Evolutionary conservation across 1,140 invertebrate species (phyloP).

Genomic region (Drosophila funebris): DNA sequence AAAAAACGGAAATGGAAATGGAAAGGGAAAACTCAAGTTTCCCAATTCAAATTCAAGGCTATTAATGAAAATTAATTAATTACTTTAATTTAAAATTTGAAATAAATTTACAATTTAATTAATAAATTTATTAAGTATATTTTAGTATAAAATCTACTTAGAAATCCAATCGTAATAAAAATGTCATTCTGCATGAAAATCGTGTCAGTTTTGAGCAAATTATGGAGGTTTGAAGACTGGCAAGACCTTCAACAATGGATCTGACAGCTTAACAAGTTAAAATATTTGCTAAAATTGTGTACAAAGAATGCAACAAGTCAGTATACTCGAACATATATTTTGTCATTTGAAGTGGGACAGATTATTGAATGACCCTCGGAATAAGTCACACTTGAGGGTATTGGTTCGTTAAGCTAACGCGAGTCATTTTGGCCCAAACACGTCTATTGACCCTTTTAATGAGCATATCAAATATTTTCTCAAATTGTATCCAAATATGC

Average conservation of each 20-base stretch:
- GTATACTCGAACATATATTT: no score
- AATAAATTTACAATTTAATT: no score
- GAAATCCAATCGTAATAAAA: neutral
- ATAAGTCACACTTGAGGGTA: neutral
- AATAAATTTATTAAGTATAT: no score
- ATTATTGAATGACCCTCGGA: constrained; percentile 1
- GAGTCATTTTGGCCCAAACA: neutral
- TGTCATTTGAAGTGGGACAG: neutral
- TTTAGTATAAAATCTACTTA: no score
- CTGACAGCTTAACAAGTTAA: neutral
- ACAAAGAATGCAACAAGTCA: neutral
- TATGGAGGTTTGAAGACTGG: neutral
- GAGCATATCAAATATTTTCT: constrained; percentile 51
- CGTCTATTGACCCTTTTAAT: constrained; percentile 54
- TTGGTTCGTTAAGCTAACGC: constrained; percentile 5
- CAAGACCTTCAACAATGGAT: neutral
- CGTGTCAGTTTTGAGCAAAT: neutral
- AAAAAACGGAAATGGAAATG: no score
- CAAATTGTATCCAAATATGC: constrained; percentile 53
- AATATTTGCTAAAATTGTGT: neutral
- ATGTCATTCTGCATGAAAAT: neutral
- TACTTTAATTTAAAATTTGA: no score
- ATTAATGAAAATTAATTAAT: no score
- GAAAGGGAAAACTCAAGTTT: no score
- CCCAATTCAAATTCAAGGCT: no score